Evolutionary conservation across 2,888 invertebrate genomes (phyloP).

Genomic region (Megaustenia siamemsis): DNA sequence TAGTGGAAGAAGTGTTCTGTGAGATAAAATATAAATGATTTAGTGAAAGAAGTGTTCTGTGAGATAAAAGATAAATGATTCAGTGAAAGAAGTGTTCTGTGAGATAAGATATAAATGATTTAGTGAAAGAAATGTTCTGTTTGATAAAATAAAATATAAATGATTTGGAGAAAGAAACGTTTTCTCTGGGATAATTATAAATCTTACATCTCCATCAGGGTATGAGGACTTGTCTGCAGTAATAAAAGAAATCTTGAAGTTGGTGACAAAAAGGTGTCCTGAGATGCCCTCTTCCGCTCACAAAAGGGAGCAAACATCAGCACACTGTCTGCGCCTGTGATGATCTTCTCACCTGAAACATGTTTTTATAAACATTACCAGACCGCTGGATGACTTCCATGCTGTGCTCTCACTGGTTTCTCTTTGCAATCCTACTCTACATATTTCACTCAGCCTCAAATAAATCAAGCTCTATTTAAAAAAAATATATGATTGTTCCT

Average conservation of each 20-base stretch:
- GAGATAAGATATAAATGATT: neutral
- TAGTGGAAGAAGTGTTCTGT: neutral
- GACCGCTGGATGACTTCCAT: no score
- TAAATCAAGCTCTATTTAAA: no score
- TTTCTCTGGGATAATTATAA: neutral
- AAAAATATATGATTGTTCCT: no score
- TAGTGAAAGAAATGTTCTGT: conserved; percentile 53
- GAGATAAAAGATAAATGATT: neutral
- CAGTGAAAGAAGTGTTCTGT: neutral
- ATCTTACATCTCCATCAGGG: conserved; percentile 59
- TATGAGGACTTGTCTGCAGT: conserved; percentile 83
- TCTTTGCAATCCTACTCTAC: no score
- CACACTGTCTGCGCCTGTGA: conserved; percentile 90
- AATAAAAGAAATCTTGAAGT: conserved; percentile 94
- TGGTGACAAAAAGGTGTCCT: conserved; percentile 92
- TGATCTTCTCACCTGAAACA: conserved; percentile 88
- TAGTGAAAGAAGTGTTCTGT: no score
- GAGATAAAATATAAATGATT: neutral
- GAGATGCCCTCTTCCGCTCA: conserved; percentile 89
- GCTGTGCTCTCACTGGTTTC: no score
- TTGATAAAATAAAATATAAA: conserved; percentile 40
- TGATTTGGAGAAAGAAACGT: neutral
- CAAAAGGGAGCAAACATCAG: conserved; percentile 90
- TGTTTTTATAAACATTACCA: no score
- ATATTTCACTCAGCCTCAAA: no score